phyloP scores from a whole-genome alignment of 2,797 vertebrate species.

The Siniperca undulata region DNA sequence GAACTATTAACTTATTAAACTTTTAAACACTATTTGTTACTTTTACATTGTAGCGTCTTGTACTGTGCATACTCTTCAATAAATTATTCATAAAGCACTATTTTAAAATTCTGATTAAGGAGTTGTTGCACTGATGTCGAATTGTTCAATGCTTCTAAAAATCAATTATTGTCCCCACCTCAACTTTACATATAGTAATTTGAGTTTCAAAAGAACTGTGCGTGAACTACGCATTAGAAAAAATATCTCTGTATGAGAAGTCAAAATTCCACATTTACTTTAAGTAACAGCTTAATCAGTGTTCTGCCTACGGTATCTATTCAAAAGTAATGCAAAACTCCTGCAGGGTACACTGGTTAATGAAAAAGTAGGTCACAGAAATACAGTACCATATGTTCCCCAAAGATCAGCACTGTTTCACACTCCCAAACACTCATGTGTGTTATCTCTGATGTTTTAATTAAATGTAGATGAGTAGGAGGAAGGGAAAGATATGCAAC shows the following conservation, averaged over 20 bases:
- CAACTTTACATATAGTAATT: constrained; percentile 7
- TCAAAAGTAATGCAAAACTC: constrained; percentile 58
- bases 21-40: too few relatives aligned
- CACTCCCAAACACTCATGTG: constrained; percentile 34
- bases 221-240: neutral
- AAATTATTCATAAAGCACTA: neutral
- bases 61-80: neutral
- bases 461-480: constrained; percentile 76
- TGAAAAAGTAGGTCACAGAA: constrained; percentile 78
- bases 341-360: constrained; percentile 62
- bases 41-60: neutral
- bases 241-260: neutral
- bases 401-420: constrained; percentile 55
- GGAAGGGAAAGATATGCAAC: constrained; percentile 52
- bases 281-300: constrained; percentile 55
- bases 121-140: neutral
- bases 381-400: constrained; percentile 62
- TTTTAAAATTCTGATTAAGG: neutral
- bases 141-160: neutral
- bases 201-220: neutral
- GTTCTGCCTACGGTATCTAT: constrained; percentile 35
- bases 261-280: constrained; percentile 20
- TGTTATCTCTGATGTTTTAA: constrained; percentile 74
- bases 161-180: neutral
- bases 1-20: neutral